phyloP scores from a whole-genome alignment of 2,888 invertebrate genomes.

The Zygothrica quintamaculata region DNA sequence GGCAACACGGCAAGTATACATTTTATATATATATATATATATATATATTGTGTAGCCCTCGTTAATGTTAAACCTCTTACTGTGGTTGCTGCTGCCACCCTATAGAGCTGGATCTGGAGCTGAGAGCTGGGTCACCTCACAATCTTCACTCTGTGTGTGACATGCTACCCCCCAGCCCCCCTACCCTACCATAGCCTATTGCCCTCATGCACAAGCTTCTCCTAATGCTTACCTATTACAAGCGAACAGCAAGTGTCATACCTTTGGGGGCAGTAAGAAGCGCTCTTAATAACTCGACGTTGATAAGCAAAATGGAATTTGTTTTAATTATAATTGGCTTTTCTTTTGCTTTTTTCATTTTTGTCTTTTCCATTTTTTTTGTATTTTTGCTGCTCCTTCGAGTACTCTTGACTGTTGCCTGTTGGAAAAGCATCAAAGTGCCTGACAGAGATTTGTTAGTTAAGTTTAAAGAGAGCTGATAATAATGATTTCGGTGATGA shows the following conservation, averaged over 20 bases:
- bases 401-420: slow-evolving; percentile 26
- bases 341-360: no score
- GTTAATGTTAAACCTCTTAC: slow-evolving; percentile 5
- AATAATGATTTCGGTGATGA: no score
- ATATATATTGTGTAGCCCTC: slow-evolving; percentile 23
- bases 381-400: no score
- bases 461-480: slow-evolving; percentile 14
- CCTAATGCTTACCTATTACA: no score
- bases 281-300: slow-evolving; percentile 40
- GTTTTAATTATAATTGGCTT: slow-evolving; percentile 68
- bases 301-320: slow-evolving; percentile 60
- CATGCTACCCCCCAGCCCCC: neutral
- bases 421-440: slow-evolving; percentile 25
- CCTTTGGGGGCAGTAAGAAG: no score
- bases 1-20: slow-evolving; percentile 27
- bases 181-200: no score
- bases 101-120: no score
- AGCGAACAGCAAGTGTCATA: no score
- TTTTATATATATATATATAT: slow-evolving; percentile 17
- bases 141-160: neutral
- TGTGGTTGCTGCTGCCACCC: no score
- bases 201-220: no score
- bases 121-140: no score
- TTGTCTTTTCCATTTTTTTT: no score
- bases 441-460: slow-evolving; percentile 37